Evolutionary conservation across 2,797 vertebrate species (phyloP), one percentile per base, ranked within the genome.

Genomic region (Eleutherodactylus coqui): DNA sequence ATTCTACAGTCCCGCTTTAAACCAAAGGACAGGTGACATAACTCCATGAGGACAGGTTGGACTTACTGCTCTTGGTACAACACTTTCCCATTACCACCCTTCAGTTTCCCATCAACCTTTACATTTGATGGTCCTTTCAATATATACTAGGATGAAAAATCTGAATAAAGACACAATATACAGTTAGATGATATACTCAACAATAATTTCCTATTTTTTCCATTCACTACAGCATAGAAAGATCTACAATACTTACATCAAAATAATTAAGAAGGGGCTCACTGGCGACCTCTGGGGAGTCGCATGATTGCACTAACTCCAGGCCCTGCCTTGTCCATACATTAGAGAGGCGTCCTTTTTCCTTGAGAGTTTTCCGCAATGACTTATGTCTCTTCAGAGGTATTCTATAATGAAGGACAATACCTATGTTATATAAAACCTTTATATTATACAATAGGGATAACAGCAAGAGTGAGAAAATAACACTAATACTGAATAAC

Each of bases 241-340:
- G 16, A 6, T 45, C 13, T 11, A 29, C 0, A 27, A 34, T 2
- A 19, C 94, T 94, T 90, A 95, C 94, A 0, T 95, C 94, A 89
- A 95, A 29, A 88, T 94, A 95, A 89, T 92, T 95, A 89, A 93
- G 64, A 87, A 95, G 94, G 24, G 95, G 95, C 84, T 95, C 95
- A 0, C 41, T 92, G 87, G 43, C 36, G 3, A 89, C 80, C 1
- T 2, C 69, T 43, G 89, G 90, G 49, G 11, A 51, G 0, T 55
- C 0, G 29, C 94, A 95, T 36, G 91, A 89, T 60, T 91, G 90
- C 0, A 89, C 36, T 90, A 32, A 82, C 69, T 92, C 91, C 19
- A 89, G 16, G 62, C 76, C 88, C 45, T 90, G 90, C 9, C 89
- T 87, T 36, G 91, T 92, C 94, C 94, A 95, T 87, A 95, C 88